Conservation (phyloP, 2,888 invertebrate species). For the Agrochola litura region DNA sequence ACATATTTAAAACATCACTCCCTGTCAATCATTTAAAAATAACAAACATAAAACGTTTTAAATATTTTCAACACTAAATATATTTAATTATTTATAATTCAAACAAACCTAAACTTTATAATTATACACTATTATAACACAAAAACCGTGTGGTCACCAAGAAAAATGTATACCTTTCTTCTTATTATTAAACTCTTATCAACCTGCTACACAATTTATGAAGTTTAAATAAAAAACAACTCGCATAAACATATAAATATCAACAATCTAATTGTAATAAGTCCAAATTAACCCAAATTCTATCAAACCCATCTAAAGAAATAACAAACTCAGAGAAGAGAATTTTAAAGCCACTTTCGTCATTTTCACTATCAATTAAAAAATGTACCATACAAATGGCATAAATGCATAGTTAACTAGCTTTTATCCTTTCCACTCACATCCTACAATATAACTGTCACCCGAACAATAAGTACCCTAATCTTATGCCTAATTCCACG, state of each 20-base stretch:
- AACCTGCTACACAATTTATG: not conserved
- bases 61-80: not conserved
- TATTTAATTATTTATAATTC: not conserved
- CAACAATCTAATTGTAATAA: not conserved
- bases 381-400: not conserved
- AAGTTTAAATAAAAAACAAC: not conserved
- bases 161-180: not conserved
- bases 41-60: not conserved
- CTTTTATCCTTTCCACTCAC: not conserved
- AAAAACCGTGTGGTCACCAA: not conserved
- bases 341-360: too few relatives aligned
- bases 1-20: not conserved
- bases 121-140: not conserved
- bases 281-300: not conserved
- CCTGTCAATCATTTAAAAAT: not conserved
- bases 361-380: not conserved
- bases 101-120: not conserved
- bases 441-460: not conserved
- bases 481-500: not conserved
- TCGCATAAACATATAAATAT: not conserved
- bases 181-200: not conserved
- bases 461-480: rapidly evolving
- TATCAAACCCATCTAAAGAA: not conserved
- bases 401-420: rapidly evolving
- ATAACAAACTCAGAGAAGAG: not conserved